Evolutionary conservation across 2,113 vertebrate species (phyloP), one percentile per base, ranked within the genome.

Genomic region (Hipposideros armiger): DNA sequence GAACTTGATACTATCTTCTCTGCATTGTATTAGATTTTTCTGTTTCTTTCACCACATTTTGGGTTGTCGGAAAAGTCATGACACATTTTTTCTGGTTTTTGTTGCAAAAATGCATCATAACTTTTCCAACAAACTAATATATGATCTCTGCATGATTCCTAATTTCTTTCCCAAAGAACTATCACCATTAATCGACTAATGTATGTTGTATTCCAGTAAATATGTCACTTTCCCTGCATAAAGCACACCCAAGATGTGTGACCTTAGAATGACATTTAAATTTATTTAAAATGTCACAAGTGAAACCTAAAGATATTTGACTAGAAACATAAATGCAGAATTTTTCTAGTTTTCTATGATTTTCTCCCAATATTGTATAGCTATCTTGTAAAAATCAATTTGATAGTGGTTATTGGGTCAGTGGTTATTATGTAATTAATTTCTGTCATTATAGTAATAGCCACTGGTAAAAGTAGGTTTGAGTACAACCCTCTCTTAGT

Each of bases 111-210:
- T 36, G 36, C 36, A 36, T 36, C 36, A 36, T 36, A 36, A 36
- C 36, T 36, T 36, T 36, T 36, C 36, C 36, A 36, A 36, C 36
- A 36, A 36, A 36, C 36, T 36, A 36, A 36, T 36, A 36, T 66
- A 45, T 36, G 5, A 62, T 42, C 2, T 82, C 70, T 40, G 14
- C 11, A 52, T 42, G 19, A 62, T 36, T 4, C 16, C 20, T 15
- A 83, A 76, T 52, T 87, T 87, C n/a, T 74, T 74, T 92, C 54
- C 45, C 52, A 76, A 88, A 93, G 28, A 70, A 66, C 3, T 92
- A 26, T 58, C 19, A 80, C 3, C 26, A 36, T 22, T 76, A 85
- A 77, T 28, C 20, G 13, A 54, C 19, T 40, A 52, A 3, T 78
- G 8, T 5, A 67, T 1, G 5, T 54, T 69, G 2, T 42, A 32